Conservation (phyloP, 2,113 vertebrate genomes). For the Tiliqua scincoides region DNA sequence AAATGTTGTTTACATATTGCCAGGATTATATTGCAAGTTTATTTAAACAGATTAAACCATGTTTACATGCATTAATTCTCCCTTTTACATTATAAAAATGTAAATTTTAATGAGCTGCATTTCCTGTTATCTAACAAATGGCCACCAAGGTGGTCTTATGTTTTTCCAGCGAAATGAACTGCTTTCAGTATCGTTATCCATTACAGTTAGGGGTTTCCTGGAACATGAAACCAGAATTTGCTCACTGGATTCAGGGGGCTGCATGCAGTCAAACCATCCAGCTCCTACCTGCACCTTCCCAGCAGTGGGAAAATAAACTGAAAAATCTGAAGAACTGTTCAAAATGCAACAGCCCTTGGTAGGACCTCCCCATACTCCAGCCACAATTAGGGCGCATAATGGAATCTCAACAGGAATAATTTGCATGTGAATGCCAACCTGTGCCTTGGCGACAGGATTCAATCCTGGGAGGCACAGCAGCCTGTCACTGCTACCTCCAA, state of each 20-base stretch:
- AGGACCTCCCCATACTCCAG: not conserved
- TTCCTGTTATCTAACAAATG: conserved; percentile 71
- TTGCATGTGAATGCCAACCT: not conserved
- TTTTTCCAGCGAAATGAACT: not conserved
- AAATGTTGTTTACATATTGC: conserved; percentile 80
- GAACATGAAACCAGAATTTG: not conserved
- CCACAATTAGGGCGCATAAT: too few species aligned
- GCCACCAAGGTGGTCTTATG: conserved; percentile 46
- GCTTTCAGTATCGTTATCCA: not conserved
- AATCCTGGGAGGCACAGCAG: not conserved
- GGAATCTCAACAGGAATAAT: not conserved
- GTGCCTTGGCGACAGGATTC: not conserved
- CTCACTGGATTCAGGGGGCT: not conserved
- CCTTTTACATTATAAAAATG: conserved; percentile 73
- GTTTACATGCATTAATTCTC: conserved; percentile 75
- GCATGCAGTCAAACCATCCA: not conserved
- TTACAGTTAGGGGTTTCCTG: not conserved
- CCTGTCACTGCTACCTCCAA: not conserved
- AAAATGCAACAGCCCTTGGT: not conserved
- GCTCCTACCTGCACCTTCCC: not conserved
- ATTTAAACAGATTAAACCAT: conserved; percentile 77
- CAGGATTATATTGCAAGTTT: conserved; percentile 75
- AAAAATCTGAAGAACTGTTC: not conserved
- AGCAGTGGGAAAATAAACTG: not conserved
- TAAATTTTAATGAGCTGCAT: conserved; percentile 64